phyloP scores from a whole-genome alignment of 1,140 invertebrate genomes.

The Parasteatoda tepidariorum region DNA sequence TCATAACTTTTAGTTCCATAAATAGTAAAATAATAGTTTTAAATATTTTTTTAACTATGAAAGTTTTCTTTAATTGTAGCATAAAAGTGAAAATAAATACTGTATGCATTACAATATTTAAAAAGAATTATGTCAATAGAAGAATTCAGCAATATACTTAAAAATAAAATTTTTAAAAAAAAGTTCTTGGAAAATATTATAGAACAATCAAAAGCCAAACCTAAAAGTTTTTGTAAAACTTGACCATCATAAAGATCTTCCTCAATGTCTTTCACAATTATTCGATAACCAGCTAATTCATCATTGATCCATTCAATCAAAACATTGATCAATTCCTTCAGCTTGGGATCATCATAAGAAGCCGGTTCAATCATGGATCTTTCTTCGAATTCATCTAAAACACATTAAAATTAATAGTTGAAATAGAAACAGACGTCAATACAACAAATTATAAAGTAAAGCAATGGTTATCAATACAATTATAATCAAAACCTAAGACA shows the following conservation, averaged over 20 bases:
- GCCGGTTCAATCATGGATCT: slow-evolving; percentile 93
- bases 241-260: slow-evolving; percentile 99
- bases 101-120: no score
- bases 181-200: no score
- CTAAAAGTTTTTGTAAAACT: slow-evolving; percentile 94
- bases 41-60: no score
- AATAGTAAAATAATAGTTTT: no score
- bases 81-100: no score
- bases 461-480: neutral
- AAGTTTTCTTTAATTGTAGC: no score
- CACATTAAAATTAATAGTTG: neutral
- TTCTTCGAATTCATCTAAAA: slow-evolving; percentile 93
- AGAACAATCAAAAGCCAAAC: no score
- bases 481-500: neutral
- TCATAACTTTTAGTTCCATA: no score
- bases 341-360: slow-evolving; percentile 86
- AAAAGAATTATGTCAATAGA: no score
- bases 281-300: slow-evolving; percentile 94
- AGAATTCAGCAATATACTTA: no score
- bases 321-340: slow-evolving; percentile 86
- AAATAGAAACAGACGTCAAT: neutral
- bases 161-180: no score
- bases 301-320: slow-evolving; percentile 99
- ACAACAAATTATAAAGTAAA: neutral
- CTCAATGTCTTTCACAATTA: slow-evolving; percentile 96